Conservation (phyloP, 2,113 vertebrate genomes). For the Leptocoma aspasia region DNA sequence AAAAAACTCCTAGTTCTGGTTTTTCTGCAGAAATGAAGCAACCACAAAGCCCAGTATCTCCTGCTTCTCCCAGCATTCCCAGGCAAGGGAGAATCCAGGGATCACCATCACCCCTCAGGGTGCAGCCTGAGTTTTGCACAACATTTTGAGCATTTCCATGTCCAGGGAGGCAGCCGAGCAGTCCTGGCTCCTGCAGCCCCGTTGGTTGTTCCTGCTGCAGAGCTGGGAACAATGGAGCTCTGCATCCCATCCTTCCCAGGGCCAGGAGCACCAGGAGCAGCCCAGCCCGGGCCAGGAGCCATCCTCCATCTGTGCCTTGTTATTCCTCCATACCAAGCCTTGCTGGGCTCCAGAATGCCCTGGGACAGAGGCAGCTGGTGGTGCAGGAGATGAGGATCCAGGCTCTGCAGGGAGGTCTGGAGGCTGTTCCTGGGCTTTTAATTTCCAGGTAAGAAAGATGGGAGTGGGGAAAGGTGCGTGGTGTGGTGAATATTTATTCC, state of each 20-base stretch:
- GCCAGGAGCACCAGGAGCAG: background rate
- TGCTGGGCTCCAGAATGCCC: background rate
- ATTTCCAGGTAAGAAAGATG: background rate
- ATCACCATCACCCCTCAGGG: background rate
- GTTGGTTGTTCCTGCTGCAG: background rate
- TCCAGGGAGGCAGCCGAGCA: background rate
- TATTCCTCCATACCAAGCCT: background rate
- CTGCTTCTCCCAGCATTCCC: background rate
- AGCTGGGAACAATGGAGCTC: background rate
- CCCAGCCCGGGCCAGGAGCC: background rate
- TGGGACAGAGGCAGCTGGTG: background rate
- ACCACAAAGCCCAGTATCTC: background rate
- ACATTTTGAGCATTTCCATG: background rate
- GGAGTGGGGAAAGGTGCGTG: rapidly evolving
- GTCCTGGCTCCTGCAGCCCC: background rate
- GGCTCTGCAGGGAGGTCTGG: background rate
- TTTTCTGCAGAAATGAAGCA: background rate
- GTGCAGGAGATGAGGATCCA: background rate
- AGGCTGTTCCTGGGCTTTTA: background rate
- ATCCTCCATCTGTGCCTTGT: background rate
- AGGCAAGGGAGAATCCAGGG: background rate
- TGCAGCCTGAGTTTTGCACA: background rate
- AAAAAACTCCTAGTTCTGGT: background rate
- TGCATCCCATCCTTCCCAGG: background rate
- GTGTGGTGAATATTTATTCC: background rate